Percentiles rank a stretch among this genome's conserved stretches.
phyloP scores from a whole-genome alignment of 2,888 invertebrate genomes.

The Thera britannica region DNA sequence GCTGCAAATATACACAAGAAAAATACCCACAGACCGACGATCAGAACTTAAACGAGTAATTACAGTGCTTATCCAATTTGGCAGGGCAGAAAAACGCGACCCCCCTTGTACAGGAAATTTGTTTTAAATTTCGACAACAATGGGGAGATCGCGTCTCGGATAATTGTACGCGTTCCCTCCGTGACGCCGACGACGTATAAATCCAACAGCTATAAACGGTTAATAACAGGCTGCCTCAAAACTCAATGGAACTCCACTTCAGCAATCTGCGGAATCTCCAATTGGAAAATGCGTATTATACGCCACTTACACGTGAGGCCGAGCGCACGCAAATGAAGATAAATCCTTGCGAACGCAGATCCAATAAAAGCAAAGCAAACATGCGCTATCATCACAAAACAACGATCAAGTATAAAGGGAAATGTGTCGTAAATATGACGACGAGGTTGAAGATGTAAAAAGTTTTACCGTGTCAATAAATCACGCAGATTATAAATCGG shows the following conservation, averaged over 20 bases:
- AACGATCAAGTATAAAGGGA: conserved; percentile 40
- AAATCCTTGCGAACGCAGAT: conserved; percentile 30
- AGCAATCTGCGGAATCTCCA: conserved; percentile 69
- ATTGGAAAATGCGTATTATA: conserved; percentile 70
- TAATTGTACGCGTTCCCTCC: conserved; percentile 78
- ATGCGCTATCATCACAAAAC: conserved; percentile 33
- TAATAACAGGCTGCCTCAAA: conserved; percentile 78
- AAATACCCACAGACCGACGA: conserved; percentile 69
- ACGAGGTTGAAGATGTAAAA: conserved; percentile 58
- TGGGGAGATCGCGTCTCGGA: conserved; percentile 79
- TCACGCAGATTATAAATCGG: conserved; percentile 77
- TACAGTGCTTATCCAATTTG: conserved; percentile 84
- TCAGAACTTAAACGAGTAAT: conserved; percentile 77
- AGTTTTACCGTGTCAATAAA: conserved; percentile 74
- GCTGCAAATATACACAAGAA: conserved; percentile 58
- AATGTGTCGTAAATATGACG: conserved; percentile 49
- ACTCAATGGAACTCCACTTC: conserved; percentile 66
- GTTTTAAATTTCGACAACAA: conserved; percentile 85
- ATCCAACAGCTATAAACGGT: conserved; percentile 75
- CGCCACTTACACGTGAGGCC: conserved; percentile 51
- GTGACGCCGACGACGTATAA: conserved; percentile 74
- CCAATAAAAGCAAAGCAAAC: conserved; percentile 30
- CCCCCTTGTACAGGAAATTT: conserved; percentile 82
- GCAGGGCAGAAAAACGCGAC: conserved; percentile 81
- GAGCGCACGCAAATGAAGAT: conserved; percentile 42